Evolutionary conservation across 2,888 invertebrate species (phyloP).

Genomic region (Cryptus viduatorius): DNA sequence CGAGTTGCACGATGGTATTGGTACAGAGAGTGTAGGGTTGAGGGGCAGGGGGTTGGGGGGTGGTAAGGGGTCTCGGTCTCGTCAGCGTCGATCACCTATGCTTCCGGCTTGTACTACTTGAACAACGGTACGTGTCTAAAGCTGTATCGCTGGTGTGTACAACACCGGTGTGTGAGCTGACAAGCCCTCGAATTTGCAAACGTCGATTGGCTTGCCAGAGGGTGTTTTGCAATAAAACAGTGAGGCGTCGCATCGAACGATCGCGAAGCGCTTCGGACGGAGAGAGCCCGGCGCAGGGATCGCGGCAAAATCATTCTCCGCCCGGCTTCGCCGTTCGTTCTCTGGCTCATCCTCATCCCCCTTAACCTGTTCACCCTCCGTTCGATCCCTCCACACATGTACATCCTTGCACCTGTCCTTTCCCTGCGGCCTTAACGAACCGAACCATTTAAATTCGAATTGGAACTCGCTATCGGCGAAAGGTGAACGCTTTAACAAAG

Average conservation of each 20-base stretch:
- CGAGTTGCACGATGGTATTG: conserved; percentile 2
- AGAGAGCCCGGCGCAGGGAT: conserved; percentile 5
- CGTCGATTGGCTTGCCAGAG: conserved; percentile 37
- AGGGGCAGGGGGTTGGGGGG: no score
- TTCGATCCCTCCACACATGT: conserved; percentile 3
- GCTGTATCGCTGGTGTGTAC: conserved; percentile 12
- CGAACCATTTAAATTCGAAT: conserved; percentile 71
- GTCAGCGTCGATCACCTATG: conserved; percentile 45
- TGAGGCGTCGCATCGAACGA: conserved; percentile 31
- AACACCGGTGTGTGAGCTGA: conserved; percentile 13
- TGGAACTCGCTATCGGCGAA: conserved; percentile 66
- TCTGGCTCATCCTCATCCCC: conserved; percentile 9
- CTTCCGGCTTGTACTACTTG: conserved; percentile 9
- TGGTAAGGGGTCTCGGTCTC: conserved; percentile 5
- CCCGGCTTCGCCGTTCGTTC: conserved; percentile 27
- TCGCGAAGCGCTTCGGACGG: conserved; percentile 1
- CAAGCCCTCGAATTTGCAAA: conserved; percentile 45
- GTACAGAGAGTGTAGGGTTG: not conserved
- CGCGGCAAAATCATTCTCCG: conserved; percentile 41
- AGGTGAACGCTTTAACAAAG: conserved; percentile 67
- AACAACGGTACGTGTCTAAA: not conserved
- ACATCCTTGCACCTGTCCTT: conserved; percentile 21
- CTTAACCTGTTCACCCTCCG: conserved; percentile 41
- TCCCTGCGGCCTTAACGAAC: conserved; percentile 65
- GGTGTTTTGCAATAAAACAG: conserved; percentile 33